Evolutionary conservation across 2,888 invertebrate genomes (phyloP).

Genomic region (Odontomyia ornata): DNA sequence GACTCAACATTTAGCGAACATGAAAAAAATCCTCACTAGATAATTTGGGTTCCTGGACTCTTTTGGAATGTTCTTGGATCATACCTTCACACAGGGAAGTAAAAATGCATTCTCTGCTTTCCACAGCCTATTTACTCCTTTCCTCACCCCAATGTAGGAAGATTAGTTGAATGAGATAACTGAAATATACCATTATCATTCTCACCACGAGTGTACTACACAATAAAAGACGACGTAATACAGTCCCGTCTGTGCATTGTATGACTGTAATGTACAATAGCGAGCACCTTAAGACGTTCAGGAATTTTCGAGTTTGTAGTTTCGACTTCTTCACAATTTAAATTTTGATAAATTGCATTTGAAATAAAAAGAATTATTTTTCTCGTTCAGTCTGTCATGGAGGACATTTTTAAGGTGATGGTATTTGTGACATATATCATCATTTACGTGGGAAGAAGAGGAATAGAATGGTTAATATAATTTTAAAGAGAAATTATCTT

Average conservation of each 20-base stretch:
- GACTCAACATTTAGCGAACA: no score
- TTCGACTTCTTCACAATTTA: not conserved
- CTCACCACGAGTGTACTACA: constrained; percentile 33
- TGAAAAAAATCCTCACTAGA: no score
- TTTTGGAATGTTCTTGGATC: not conserved
- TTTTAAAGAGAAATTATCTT: no score
- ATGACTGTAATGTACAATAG: not conserved
- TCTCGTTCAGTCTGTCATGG: not conserved
- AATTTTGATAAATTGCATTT: constrained; percentile 36
- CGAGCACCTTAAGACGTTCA: not conserved
- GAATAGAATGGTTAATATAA: no score
- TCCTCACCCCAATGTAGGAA: not conserved
- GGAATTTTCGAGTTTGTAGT: constrained; percentile 25
- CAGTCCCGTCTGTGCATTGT: not conserved
- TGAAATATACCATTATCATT: constrained; percentile 46
- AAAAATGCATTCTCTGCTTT: not conserved
- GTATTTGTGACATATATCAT: no score
- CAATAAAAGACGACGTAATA: constrained; percentile 29
- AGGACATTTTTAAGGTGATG: no score
- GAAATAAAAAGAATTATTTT: not conserved
- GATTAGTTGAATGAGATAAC: constrained; percentile 46
- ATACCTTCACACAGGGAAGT: not conserved
- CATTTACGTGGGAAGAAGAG: no score
- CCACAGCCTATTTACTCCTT: no score
- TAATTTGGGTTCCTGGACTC: no score